Conservation (phyloP, 2,797 vertebrate species). For the Coracias cyanogaster region DNA sequence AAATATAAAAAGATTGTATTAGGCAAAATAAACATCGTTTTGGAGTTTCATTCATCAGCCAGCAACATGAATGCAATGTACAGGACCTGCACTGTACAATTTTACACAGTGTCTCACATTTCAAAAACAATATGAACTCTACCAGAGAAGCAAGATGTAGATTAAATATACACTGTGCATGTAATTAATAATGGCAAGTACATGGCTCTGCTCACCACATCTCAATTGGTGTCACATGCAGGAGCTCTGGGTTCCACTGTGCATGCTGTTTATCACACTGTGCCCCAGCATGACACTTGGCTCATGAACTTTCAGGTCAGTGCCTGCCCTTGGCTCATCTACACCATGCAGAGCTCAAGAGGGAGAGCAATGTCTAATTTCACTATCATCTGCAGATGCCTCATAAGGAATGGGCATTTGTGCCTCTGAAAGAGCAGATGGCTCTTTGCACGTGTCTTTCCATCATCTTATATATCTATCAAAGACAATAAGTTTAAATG, state of each 20-base stretch:
- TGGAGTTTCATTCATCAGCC: neutral
- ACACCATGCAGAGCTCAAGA: neutral
- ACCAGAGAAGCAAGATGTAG: neutral
- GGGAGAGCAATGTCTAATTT: neutral
- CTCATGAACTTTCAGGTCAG: neutral
- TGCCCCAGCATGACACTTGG: neutral
- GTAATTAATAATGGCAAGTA: neutral
- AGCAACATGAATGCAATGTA: accelerated
- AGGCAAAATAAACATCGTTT: neutral
- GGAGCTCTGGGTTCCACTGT: neutral
- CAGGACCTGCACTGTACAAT: neutral
- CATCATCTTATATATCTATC: accelerated
- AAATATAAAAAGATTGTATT: neutral
- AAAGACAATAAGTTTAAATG: neutral
- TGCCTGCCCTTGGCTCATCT: neutral
- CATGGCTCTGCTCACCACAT: neutral
- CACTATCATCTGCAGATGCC: accelerated
- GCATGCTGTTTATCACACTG: neutral
- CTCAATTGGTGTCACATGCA: neutral
- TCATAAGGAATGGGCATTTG: neutral
- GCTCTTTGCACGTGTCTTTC: neutral
- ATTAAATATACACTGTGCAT: neutral
- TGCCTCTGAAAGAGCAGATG: neutral
- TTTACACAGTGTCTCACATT: neutral
- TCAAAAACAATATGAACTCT: neutral